These are phyloP conservation scores for Muscicapa adusta DNA, from an alignment of 2,113 vertebrate species.

Conservation along the genomic window DNA sequence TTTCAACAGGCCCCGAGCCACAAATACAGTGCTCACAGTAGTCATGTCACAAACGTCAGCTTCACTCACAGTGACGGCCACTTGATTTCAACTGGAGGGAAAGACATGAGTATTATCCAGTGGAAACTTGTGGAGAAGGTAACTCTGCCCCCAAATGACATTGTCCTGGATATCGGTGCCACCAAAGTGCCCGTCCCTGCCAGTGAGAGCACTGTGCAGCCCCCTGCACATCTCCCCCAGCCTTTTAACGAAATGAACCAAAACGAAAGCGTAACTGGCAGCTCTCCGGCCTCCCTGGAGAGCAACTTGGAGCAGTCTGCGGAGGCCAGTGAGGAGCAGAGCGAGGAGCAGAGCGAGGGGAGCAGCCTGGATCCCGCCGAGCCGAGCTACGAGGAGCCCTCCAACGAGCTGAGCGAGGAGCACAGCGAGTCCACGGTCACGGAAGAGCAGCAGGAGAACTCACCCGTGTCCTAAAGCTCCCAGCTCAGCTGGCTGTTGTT, in stretches of 20 bases:
- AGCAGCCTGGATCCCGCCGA: constrained; percentile 63
- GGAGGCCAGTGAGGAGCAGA: constrained; percentile 59
- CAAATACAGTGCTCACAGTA: constrained; percentile 97
- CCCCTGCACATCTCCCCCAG: constrained; percentile 29
- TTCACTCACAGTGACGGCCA: constrained; percentile 89
- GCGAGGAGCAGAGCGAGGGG: constrained; percentile 71
- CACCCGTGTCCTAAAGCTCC: constrained; percentile 50
- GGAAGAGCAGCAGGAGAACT: constrained; percentile 50
- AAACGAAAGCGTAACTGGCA: constrained; percentile 56
- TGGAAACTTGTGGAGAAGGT: constrained; percentile 92
- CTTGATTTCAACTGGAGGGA: constrained; percentile 95
- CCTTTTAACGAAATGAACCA: constrained; percentile 45
- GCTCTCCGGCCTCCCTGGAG: constrained; percentile 61
- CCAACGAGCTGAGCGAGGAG: constrained; percentile 62
- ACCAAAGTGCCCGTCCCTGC: constrained; percentile 58
- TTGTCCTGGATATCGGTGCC: constrained; percentile 52
- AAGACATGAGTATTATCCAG: constrained; percentile 97
- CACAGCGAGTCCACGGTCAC: constrained; percentile 43
- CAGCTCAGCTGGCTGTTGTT: not conserved
- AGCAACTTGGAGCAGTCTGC: constrained; percentile 67
- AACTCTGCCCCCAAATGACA: constrained; percentile 72
- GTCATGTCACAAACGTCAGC: constrained; percentile 98
- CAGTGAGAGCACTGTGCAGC: constrained; percentile 46
- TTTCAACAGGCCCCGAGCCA: constrained; percentile 88
- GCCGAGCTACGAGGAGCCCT: constrained; percentile 50